Conservation (phyloP, 2,888 invertebrate species). For the Leptura quadrifasciata region DNA sequence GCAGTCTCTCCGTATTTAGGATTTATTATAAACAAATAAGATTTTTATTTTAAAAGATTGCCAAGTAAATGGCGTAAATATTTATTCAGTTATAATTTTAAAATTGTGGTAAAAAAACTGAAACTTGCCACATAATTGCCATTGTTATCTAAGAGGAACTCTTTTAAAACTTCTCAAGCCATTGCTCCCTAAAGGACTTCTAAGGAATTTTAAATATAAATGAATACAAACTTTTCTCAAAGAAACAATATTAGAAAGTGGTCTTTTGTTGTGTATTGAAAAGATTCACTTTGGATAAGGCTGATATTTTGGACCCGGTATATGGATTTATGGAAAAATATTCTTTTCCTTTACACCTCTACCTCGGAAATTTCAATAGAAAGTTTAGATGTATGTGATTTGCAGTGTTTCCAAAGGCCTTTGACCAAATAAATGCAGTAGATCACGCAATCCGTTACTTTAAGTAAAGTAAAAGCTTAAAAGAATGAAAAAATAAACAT, state of each 20-base stretch:
- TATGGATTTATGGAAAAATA: conserved; percentile 4
- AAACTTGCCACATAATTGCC: not conserved
- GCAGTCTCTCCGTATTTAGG: too few relatives aligned
- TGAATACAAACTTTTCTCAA: not conserved
- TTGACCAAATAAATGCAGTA: conserved; percentile 6
- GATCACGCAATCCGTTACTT: not conserved
- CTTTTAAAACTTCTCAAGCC: not conserved
- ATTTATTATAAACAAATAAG: too few relatives aligned
- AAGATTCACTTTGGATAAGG: not conserved
- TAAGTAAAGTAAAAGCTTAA: not conserved
- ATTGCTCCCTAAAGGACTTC: not conserved
- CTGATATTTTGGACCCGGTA: not conserved
- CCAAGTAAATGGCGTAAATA: too few relatives aligned
- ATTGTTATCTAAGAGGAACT: not conserved
- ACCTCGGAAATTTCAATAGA: not conserved
- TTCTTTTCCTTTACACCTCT: conserved; percentile 2
- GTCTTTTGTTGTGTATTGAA: not conserved
- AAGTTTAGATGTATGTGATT: not conserved
- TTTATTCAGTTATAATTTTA: too few relatives aligned
- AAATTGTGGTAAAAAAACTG: not conserved
- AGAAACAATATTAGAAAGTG: not conserved
- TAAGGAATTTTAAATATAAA: not conserved
- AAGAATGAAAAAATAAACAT: not conserved
- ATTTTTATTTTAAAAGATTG: too few relatives aligned
- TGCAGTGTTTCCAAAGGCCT: not conserved